A percentile compares a stretch with the other conserved stretches of the same genome.
Evolutionary conservation across 2,797 vertebrate species (phyloP).

Genomic region (Merluccius polli): DNA sequence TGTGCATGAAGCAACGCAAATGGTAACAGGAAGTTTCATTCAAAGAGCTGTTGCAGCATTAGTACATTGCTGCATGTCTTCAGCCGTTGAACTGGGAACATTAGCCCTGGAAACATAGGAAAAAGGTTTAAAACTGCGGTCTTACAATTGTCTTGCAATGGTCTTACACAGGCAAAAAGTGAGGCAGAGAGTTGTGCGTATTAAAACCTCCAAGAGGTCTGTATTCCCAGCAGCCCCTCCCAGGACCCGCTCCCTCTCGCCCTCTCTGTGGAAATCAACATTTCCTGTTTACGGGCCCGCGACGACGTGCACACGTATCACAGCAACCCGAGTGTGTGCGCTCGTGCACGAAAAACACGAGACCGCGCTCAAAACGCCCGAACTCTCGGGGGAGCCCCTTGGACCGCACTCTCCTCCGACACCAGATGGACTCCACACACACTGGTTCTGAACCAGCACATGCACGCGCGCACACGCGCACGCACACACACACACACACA

Average conservation of each 20-base stretch:
- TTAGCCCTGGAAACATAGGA: background rate
- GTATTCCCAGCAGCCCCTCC: conserved; percentile 18
- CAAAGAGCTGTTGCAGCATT: background rate
- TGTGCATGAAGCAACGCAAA: background rate
- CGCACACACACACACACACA: background rate
- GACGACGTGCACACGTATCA: conserved; percentile 58
- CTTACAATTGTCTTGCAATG: too few relatives aligned
- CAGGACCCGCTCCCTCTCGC: conserved; percentile 36
- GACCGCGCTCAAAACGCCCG: background rate
- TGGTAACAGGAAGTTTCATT: background rate
- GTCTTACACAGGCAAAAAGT: background rate
- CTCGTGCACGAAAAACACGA: conserved; percentile 8
- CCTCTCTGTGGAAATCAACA: conserved; percentile 57
- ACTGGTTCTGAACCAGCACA: background rate
- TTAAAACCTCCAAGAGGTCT: background rate
- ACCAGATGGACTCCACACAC: background rate
- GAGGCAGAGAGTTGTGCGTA: background rate
- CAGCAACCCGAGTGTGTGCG: conserved; percentile 33
- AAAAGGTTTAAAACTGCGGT: background rate
- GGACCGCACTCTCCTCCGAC: conserved; percentile 14
- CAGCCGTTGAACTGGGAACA: background rate
- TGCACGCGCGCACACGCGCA: conserved; percentile 5
- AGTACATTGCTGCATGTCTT: background rate
- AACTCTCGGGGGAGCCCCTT: conserved; percentile 28
- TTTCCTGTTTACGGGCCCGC: conserved; percentile 73